A percentile compares a stretch with the other conserved stretches of the same genome.
Conservation (phyloP, 35 echinoderm and acorn worm species). For the Stichopus chloronotus region DNA sequence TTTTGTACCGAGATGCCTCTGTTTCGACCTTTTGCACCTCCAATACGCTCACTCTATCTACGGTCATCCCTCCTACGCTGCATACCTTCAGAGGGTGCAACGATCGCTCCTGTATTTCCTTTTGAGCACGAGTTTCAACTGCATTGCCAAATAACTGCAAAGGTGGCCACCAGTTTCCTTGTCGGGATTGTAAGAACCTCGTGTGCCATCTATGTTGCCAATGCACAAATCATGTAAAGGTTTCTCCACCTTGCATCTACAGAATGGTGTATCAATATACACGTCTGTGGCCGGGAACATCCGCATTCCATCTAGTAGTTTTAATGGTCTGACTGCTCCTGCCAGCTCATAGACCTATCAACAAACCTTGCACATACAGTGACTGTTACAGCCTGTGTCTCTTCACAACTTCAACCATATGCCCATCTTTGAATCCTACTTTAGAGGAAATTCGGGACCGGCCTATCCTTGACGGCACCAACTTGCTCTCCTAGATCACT, state of each 20-base stretch:
- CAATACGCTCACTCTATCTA: background rate
- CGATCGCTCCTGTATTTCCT: slow-evolving; percentile 6
- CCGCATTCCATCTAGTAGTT: slow-evolving; percentile 66
- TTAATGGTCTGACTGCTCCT: slow-evolving; percentile 49
- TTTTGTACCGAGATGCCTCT: slow-evolving; percentile 52
- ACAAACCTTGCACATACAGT: too few species aligned
- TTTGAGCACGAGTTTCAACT: slow-evolving; percentile 45
- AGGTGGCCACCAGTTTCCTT: background rate
- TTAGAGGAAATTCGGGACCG: too few species aligned
- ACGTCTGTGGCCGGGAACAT: slow-evolving; percentile 28
- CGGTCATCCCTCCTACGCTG: background rate
- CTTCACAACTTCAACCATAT: too few species aligned
- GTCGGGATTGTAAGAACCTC: slow-evolving; percentile 49
- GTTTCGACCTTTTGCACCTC: slow-evolving; percentile 35
- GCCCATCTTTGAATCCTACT: too few species aligned
- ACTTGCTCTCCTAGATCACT: too few species aligned
- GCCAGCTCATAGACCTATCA: background rate
- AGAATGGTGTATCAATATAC: slow-evolving; percentile 69
- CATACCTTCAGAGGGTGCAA: slow-evolving; percentile 10
- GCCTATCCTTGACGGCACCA: too few species aligned
- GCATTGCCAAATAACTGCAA: background rate
- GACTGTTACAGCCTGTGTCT: too few species aligned
- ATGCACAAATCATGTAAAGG: slow-evolving; percentile 80
- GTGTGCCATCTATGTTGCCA: slow-evolving; percentile 59
- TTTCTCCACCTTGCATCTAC: slow-evolving; percentile 21